Conservation (phyloP, 2,888 invertebrate genomes). For the Agriotes lineatus region DNA sequence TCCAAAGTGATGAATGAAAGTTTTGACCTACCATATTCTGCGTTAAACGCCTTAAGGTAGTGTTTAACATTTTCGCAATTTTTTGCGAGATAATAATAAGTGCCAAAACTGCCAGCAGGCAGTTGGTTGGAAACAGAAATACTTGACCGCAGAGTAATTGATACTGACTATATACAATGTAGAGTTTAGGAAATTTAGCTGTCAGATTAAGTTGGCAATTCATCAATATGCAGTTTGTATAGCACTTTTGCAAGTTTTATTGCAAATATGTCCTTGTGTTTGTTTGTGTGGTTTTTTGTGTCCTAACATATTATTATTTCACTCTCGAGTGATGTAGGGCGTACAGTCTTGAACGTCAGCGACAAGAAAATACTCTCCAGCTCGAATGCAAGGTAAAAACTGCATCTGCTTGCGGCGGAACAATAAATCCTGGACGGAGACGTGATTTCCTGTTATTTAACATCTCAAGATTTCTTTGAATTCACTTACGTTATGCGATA, state of each 20-base stretch:
- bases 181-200: conserved; percentile 2
- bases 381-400: conserved; percentile 5
- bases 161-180: no score
- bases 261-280: conserved; percentile 22
- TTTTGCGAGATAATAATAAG: background rate
- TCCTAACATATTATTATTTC: background rate
- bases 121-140: no score
- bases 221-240: background rate
- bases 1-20: no score
- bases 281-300: conserved; percentile 19
- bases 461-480: background rate
- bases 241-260: conserved; percentile 5
- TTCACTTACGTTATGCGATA: background rate
- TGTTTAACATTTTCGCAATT: no score
- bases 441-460: conserved; percentile 16
- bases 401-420: background rate
- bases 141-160: no score
- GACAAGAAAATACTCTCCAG: background rate
- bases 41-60: no score
- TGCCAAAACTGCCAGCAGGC: no score
- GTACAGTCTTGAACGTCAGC: background rate
- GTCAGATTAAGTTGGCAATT: background rate
- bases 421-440: background rate
- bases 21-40: no score
- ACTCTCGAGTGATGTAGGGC: background rate